Conservation (phyloP, 2,888 invertebrate genomes). For the Siphlonurus alternatus region DNA sequence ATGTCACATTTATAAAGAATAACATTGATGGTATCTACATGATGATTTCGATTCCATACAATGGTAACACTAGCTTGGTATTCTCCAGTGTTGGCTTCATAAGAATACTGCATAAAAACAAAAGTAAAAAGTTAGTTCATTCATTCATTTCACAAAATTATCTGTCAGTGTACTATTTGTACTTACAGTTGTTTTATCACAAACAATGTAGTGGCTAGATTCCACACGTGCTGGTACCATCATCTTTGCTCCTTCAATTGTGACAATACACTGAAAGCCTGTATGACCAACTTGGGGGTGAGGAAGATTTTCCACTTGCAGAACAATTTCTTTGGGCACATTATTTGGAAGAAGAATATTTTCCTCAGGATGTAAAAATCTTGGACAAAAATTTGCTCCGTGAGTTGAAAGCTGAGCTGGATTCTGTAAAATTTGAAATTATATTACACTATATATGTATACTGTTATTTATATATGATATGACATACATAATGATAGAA, state of each 20-base stretch:
- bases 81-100: constrained; percentile 72
- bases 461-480: too few relatives aligned
- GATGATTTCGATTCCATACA: constrained; percentile 87
- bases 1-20: constrained; percentile 92
- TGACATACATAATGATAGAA: too few relatives aligned
- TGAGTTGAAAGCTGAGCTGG: constrained; percentile 37
- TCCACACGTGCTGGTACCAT: constrained; percentile 75
- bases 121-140: neutral
- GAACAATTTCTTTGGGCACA: constrained; percentile 70
- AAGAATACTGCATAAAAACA: constrained; percentile 47
- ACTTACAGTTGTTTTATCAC: constrained; percentile 71
- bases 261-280: constrained; percentile 81
- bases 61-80: constrained; percentile 78
- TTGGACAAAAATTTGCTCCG: constrained; percentile 55
- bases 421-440: constrained; percentile 28
- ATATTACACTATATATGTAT: neutral
- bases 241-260: constrained; percentile 80
- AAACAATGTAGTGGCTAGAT: constrained; percentile 60
- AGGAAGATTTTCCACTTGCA: constrained; percentile 82
- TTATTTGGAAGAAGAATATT: constrained; percentile 73
- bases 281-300: constrained; percentile 77
- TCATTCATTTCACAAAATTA: constrained; percentile 1
- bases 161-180: neutral
- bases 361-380: constrained; percentile 56
- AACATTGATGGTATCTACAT: constrained; percentile 78